These are phyloP conservation scores for Corythoichthys intestinalis DNA, from an alignment of 2,113 vertebrate species.

Conservation along the genomic window DNA sequence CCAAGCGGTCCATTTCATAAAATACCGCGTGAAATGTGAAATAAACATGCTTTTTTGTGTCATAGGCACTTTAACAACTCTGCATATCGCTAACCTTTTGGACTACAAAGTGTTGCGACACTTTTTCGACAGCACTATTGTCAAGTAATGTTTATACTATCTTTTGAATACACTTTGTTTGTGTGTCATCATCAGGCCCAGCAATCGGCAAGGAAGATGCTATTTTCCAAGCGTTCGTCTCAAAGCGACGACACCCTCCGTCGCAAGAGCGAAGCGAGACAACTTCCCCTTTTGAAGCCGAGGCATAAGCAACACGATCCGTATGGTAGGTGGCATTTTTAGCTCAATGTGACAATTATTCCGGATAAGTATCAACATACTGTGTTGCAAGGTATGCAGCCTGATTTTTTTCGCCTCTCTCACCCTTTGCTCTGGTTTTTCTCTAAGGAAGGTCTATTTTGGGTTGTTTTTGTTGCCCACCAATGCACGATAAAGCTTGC, in stretches of 20 bases:
- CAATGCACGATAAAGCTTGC: neutral
- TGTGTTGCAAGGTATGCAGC: slow-evolving; percentile 34
- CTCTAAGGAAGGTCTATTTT: neutral
- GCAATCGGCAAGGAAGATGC: slow-evolving; percentile 30
- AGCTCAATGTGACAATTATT: slow-evolving; percentile 47
- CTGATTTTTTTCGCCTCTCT: slow-evolving; percentile 37
- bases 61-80: too few species aligned
- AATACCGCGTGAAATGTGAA: too few species aligned
- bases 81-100: neutral
- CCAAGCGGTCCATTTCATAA: too few species aligned
- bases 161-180: slow-evolving; percentile 46
- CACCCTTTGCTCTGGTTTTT: neutral
- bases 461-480: slow-evolving; percentile 1
- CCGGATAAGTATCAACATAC: slow-evolving; percentile 37
- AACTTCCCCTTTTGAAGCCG: slow-evolving; percentile 48
- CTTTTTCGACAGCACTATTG: neutral
- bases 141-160: slow-evolving; percentile 12
- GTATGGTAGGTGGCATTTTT: slow-evolving; percentile 36
- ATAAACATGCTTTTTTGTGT: too few species aligned
- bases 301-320: slow-evolving; percentile 35
- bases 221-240: slow-evolving; percentile 47
- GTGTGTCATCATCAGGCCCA: slow-evolving; percentile 35
- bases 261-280: slow-evolving; percentile 43
- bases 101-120: too few species aligned
- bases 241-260: slow-evolving; percentile 40